These are phyloP conservation scores for Porites divaricata DNA, from an alignment of 92 coral and sea anemone genomes.

Conservation along the genomic window DNA sequence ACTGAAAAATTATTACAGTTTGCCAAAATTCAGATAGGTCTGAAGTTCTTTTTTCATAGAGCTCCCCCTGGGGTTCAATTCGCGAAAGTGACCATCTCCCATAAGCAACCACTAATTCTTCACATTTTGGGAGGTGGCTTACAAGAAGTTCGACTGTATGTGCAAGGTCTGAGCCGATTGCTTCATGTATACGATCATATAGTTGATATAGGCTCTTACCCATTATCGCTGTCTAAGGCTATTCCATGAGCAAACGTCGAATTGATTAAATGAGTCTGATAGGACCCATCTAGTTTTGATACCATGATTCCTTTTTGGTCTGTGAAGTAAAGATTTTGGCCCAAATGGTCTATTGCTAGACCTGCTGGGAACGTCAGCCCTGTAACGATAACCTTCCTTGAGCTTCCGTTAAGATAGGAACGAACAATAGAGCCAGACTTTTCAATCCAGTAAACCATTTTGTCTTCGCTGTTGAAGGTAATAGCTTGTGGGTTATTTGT, in stretches of 20 bases:
- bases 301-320: slow-evolving; percentile 71
- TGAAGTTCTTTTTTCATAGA: too few relatives aligned
- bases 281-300: slow-evolving; percentile 61
- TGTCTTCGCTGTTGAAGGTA: neutral
- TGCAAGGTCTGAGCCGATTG: neutral
- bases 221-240: slow-evolving; percentile 61
- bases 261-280: slow-evolving; percentile 40
- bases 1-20: too few relatives aligned
- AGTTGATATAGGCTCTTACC: slow-evolving; percentile 20
- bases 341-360: slow-evolving; percentile 76
- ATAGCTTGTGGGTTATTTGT: slow-evolving; percentile 11
- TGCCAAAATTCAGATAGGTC: too few relatives aligned
- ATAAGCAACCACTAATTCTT: too few relatives aligned
- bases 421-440: slow-evolving; percentile 46
- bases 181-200: neutral
- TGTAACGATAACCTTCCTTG: slow-evolving; percentile 49
- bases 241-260: slow-evolving; percentile 62
- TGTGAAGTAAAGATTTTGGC: slow-evolving; percentile 69
- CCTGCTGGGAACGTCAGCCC: slow-evolving; percentile 65
- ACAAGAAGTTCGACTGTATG: too few relatives aligned
- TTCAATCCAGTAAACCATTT: slow-evolving; percentile 59
- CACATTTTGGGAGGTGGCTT: too few relatives aligned
- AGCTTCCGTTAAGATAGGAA: slow-evolving; percentile 56
- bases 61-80: too few relatives aligned
- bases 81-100: too few relatives aligned